Evolutionary conservation across 2,113 vertebrate genomes (phyloP).

Genomic region (Pterophyllum scalare): DNA sequence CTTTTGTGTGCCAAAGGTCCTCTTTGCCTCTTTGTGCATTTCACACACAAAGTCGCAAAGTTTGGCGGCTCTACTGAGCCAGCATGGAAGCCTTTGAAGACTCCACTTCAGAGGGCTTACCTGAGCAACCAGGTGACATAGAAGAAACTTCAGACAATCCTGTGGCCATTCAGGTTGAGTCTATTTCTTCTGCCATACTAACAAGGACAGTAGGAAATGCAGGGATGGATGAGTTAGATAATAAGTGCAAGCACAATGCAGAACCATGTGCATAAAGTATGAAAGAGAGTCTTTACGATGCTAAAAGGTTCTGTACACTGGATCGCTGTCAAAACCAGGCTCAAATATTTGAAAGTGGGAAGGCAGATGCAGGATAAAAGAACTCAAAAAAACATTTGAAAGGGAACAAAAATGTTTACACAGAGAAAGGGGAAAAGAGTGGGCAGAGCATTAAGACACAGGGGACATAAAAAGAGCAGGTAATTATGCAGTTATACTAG

Average conservation of each 20-base stretch:
- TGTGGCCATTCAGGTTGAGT: background rate
- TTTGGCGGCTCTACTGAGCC: slow-evolving; percentile 29
- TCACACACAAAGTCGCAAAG: slow-evolving; percentile 27
- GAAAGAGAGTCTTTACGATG: too few species aligned
- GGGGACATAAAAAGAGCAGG: fast-evolving
- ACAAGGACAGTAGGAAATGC: background rate
- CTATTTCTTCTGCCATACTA: background rate
- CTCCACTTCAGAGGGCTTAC: slow-evolving; percentile 17
- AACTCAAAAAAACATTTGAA: background rate
- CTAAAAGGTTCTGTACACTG: background rate
- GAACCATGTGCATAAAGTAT: background rate
- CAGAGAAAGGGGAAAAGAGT: background rate
- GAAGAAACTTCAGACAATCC: background rate
- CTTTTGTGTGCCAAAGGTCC: background rate
- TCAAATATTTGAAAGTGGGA: background rate
- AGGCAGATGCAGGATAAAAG: background rate
- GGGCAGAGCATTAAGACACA: background rate
- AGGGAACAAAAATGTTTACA: background rate
- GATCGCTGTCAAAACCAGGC: background rate
- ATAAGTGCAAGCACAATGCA: background rate
- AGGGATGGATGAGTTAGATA: background rate
- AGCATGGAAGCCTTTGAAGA: slow-evolving; percentile 39
- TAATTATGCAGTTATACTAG: background rate
- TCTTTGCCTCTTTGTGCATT: slow-evolving; percentile 15
- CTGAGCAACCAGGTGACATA: background rate